Evolutionary conservation across 2,797 vertebrate genomes (phyloP).

Genomic region (Pagetopsis macropterus): DNA sequence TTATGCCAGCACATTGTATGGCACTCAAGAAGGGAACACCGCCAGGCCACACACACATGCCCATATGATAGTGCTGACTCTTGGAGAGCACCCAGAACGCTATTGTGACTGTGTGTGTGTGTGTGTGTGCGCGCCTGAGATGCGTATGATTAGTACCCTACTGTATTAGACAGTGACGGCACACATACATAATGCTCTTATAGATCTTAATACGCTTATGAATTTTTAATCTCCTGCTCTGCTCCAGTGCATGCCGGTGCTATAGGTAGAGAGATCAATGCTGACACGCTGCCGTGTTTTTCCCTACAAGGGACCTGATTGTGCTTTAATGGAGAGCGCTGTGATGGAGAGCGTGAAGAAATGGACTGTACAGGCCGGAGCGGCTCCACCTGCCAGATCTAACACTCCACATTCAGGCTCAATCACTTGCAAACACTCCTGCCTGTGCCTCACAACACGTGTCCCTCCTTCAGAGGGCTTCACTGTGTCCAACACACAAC

Average conservation of each 20-base stretch:
- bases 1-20: slow-evolving; percentile 77
- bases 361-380: slow-evolving; percentile 40
- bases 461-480: slow-evolving; percentile 5
- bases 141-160: slow-evolving; percentile 67
- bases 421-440: slow-evolving; percentile 34
- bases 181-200: slow-evolving; percentile 82
- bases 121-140: slow-evolving; percentile 45
- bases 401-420: slow-evolving; percentile 45
- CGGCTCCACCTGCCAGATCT: slow-evolving; percentile 50
- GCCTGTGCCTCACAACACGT: slow-evolving; percentile 34
- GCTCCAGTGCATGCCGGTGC: slow-evolving; percentile 53
- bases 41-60: slow-evolving; percentile 71
- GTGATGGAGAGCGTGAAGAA: slow-evolving; percentile 40
- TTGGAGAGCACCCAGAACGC: slow-evolving; percentile 71
- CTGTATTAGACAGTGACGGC: slow-evolving; percentile 68
- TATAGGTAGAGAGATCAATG: slow-evolving; percentile 77
- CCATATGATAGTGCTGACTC: slow-evolving; percentile 72
- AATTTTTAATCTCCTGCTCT: slow-evolving; percentile 78
- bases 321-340: slow-evolving; percentile 64
- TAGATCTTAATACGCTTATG: slow-evolving; percentile 81
- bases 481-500: not conserved
- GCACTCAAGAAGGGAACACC: slow-evolving; percentile 70
- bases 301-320: slow-evolving; percentile 52
- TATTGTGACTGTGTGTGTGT: slow-evolving; percentile 54
- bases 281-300: slow-evolving; percentile 29